Evolutionary conservation across 2,113 vertebrate species (phyloP).

Genomic region (Syngnathus scovelli): DNA sequence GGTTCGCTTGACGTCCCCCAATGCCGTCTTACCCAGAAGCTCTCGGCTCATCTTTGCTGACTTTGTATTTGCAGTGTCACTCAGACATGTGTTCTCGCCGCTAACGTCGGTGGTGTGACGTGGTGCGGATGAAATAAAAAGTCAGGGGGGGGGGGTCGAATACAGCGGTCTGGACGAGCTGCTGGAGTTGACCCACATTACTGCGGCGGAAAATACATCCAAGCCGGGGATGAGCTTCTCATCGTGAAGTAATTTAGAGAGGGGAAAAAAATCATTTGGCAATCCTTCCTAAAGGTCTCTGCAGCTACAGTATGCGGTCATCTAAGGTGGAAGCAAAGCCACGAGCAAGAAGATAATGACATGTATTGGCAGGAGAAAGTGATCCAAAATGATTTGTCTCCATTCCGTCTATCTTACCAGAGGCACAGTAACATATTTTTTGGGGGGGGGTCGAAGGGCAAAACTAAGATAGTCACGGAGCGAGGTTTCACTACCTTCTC

Average conservation of each 20-base stretch:
- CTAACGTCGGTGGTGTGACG: not conserved
- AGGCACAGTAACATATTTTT: slow-evolving; percentile 8
- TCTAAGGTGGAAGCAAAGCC: slow-evolving; percentile 22
- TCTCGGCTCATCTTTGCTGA: slow-evolving; percentile 2
- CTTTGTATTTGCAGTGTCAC: not conserved
- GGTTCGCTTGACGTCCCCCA: not conserved
- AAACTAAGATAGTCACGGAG: slow-evolving; percentile 37
- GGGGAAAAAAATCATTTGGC: not conserved
- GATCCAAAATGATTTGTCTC: slow-evolving; percentile 37
- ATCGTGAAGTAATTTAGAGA: slow-evolving; percentile 32
- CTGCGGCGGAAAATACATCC: slow-evolving; percentile 45
- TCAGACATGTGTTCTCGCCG: not conserved
- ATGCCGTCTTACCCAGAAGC: not conserved
- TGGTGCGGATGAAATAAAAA: not conserved
- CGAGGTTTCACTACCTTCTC: slow-evolving; percentile 20
- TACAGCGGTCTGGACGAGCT: slow-evolving; percentile 5
- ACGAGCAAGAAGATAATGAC: slow-evolving; percentile 36
- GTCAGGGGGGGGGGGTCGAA: not conserved
- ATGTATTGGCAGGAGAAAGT: slow-evolving; percentile 24
- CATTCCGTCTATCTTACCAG: slow-evolving; percentile 42
- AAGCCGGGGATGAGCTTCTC: slow-evolving; percentile 45
- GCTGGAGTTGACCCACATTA: slow-evolving; percentile 47
- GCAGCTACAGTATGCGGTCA: slow-evolving; percentile 3
- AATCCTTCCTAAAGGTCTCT: slow-evolving; percentile 1
- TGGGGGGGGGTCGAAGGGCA: slow-evolving; percentile 12